Conservation (phyloP, 1,140 invertebrate genomes). For the Agrilus planipennis region DNA sequence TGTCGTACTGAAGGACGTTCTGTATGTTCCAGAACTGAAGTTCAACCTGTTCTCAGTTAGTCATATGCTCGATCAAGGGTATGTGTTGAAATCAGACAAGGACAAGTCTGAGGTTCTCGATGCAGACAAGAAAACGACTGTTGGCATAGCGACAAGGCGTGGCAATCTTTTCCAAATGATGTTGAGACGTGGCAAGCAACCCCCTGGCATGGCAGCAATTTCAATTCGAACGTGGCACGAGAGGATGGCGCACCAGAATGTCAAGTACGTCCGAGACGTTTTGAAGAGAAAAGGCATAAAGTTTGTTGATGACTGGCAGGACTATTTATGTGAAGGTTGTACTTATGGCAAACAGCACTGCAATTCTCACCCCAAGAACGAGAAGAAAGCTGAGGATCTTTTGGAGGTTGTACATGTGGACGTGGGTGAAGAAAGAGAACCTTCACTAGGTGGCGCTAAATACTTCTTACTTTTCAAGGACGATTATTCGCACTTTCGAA, state of each 20-base stretch:
- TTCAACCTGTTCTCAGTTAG: conserved; percentile 22
- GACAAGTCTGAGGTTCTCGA: conserved; percentile 12
- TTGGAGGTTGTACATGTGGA: neutral
- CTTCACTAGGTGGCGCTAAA: too few species aligned
- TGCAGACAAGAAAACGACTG: too few species aligned
- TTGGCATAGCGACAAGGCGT: conserved; percentile 9
- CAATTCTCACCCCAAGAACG: conserved; percentile 12
- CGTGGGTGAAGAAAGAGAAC: too few species aligned
- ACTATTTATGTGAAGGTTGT: conserved; percentile 14
- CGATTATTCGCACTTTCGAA: too few species aligned
- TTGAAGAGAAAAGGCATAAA: conserved; percentile 12
- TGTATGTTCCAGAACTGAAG: conserved; percentile 16
- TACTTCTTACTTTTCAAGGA: too few species aligned
- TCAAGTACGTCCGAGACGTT: conserved; percentile 20
- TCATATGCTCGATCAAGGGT: conserved; percentile 17
- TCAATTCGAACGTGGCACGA: too few species aligned
- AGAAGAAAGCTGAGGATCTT: conserved; percentile 7
- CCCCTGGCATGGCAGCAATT: too few species aligned
- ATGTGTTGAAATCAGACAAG: too few species aligned
- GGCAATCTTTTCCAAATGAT: conserved; percentile 20
- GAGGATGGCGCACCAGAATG: conserved; percentile 23
- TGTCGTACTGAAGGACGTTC: conserved; percentile 15
- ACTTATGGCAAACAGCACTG: conserved; percentile 22
- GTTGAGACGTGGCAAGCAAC: conserved; percentile 17
- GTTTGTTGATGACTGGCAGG: conserved; percentile 15